Conservation (phyloP, 2,113 vertebrate species). For the Alethe diademata region DNA sequence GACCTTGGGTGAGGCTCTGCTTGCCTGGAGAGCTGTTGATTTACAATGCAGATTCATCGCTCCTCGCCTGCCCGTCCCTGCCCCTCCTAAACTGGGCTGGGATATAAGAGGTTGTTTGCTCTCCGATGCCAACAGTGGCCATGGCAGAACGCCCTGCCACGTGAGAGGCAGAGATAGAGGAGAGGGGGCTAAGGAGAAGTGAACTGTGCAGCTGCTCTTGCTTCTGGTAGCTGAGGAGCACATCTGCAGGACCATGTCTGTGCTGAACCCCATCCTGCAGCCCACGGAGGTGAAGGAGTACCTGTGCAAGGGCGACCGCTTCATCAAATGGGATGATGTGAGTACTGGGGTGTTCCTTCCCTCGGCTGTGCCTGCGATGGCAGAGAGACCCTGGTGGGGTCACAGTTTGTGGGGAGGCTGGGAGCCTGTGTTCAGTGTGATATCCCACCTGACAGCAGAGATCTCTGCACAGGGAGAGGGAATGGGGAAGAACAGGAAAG, state of each 20-base stretch:
- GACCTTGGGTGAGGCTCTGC: neutral
- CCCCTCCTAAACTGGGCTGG: conserved; percentile 16
- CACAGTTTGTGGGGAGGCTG: neutral
- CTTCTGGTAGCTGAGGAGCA: neutral
- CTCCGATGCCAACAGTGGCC: conserved; percentile 23
- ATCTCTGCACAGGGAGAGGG: neutral
- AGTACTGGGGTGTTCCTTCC: conserved; percentile 59
- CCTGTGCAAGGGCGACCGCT: conserved; percentile 89
- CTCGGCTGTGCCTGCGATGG: fast-evolving
- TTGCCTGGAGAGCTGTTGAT: conserved; percentile 48
- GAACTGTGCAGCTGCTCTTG: neutral
- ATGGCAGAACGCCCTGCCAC: conserved; percentile 55
- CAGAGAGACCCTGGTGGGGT: neutral
- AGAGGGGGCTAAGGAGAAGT: neutral
- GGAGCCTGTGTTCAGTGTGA: neutral
- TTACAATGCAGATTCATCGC: conserved; percentile 75
- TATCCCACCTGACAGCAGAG: neutral
- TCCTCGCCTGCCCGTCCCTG: conserved; percentile 6
- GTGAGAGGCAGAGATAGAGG: conserved; percentile 64
- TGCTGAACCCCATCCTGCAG: conserved; percentile 78
- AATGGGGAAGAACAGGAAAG: neutral
- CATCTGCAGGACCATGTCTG: conserved; percentile 76
- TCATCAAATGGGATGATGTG: conserved; percentile 96
- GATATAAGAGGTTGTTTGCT: conserved; percentile 59
- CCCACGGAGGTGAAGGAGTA: conserved; percentile 86